Evolutionary conservation across 2,888 invertebrate species (phyloP).

Genomic region (Tetragonisca angustula): DNA sequence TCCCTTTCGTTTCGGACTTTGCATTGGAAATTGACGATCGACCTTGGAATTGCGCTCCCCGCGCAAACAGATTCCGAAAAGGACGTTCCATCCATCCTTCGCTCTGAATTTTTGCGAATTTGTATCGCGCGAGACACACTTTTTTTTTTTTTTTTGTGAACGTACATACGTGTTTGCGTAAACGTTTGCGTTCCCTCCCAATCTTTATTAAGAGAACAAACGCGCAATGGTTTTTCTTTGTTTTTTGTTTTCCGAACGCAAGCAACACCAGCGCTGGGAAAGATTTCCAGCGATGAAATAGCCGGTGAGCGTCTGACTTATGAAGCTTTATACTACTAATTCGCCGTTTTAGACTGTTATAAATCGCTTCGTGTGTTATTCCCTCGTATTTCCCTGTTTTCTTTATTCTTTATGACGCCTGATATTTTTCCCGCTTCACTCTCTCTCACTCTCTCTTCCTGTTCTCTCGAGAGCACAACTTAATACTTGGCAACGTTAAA

Average conservation of each 20-base stretch:
- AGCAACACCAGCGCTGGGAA: not conserved
- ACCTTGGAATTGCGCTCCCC: not conserved
- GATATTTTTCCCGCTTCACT: not conserved
- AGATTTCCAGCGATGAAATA: not conserved
- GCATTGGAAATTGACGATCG: not conserved
- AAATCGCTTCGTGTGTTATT: slow-evolving; percentile 18
- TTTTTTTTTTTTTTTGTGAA: not conserved
- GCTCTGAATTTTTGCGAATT: not conserved
- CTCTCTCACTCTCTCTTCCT: not conserved
- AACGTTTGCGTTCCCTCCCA: not conserved
- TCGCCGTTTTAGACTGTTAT: not conserved
- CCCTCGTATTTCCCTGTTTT: not conserved
- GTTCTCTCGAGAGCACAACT: not conserved
- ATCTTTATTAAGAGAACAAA: not conserved
- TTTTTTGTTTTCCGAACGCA: not conserved
- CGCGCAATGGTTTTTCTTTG: too few relatives aligned
- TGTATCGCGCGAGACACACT: not conserved
- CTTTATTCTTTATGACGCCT: not conserved
- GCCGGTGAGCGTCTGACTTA: slow-evolving; percentile 29
- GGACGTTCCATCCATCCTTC: not conserved
- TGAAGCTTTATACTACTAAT: slow-evolving; percentile 38
- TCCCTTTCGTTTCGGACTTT: not conserved
- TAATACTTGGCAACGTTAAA: not conserved
- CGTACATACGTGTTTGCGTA: not conserved
- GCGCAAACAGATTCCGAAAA: not conserved